Evolutionary conservation across 2,888 invertebrate species (phyloP), one percentile per base, ranked within the genome.

Genomic region (Amphipyra berbera): DNA sequence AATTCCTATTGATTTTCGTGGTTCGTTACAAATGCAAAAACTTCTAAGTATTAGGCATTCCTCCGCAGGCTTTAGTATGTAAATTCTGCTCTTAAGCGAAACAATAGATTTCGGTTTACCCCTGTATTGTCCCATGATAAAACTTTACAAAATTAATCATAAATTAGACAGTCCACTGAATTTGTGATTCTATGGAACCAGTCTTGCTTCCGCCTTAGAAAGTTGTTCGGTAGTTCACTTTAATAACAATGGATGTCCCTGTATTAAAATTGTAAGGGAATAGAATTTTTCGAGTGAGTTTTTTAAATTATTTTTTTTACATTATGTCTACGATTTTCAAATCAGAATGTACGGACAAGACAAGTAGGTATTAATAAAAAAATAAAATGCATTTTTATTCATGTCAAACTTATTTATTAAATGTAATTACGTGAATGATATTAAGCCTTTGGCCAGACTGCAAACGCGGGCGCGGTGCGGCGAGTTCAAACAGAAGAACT

Each of bases 1-100:
- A 87, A 87, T 86, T 86, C 83, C 76, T 83, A 90, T 91, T 83
- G 89, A 90, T 90, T 88, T 81, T 82, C 81, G 83, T 73, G 87
- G 88, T 90, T 93, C 90, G 89, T 92, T 92, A 93, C 82, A 69
- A 88, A 92, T 93, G 90, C 91, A 88, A 91, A 92, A 92, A 90
- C 88, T 90, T 90, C 85, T 89, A n/a, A n/a, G n/a, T n/a, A 89
- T 91, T 86, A 89, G 85, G 86, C 83, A 88, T 87, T 90, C 86
- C 82, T 82, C 84, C 77, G 82, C 76, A 64, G 74, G 82, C 89
- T 93, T 93, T 93, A 88, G 84, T 87, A 93, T 92, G 92, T 86
- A 90, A 93, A 93, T 92, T 68, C 56, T 73, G 78, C 79, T 87
- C 85, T 88, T 88, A 88, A 90, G 81, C 84, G 84, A 88, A 90